Evolutionary conservation across 1,140 invertebrate species (phyloP).

Genomic region (Eurosta solidaginis): DNA sequence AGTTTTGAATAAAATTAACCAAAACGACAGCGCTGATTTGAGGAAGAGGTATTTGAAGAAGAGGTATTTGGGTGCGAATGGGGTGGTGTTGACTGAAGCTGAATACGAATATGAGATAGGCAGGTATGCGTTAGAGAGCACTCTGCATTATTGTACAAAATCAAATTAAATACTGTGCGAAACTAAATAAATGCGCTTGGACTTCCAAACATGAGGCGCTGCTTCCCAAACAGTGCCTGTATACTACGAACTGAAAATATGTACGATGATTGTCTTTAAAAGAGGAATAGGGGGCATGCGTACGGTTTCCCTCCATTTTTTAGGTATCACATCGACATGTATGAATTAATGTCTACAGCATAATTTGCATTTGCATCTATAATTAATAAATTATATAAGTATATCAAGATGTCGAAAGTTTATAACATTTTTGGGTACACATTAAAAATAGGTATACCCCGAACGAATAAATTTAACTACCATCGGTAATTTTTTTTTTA

Average conservation of each 20-base stretch:
- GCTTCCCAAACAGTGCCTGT: background rate
- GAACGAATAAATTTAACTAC: too few relatives aligned
- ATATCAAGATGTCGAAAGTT: background rate
- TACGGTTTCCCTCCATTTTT: slow-evolving; percentile 26
- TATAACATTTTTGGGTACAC: too few relatives aligned
- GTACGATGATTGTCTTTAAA: background rate
- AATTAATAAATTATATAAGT: background rate
- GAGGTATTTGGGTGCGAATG: background rate
- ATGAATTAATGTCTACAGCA: background rate
- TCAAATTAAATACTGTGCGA: background rate
- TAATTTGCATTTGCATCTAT: slow-evolving; percentile 10
- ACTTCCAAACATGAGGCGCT: slow-evolving; percentile 9
- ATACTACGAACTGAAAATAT: slow-evolving; percentile 15
- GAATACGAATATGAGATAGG: background rate
- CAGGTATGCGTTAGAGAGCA: background rate
- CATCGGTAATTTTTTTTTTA: too few relatives aligned
- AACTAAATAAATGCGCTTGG: background rate
- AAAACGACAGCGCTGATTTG: too few relatives aligned
- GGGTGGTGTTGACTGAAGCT: slow-evolving; percentile 21
- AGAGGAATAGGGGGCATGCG: background rate
- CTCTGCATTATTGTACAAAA: background rate
- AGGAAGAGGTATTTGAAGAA: background rate
- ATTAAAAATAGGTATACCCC: too few relatives aligned
- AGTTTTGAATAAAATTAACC: too few relatives aligned
- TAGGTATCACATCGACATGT: slow-evolving; percentile 19